phyloP scores from a whole-genome alignment of 2,797 vertebrate genomes.

The Acipenser oxyrinchus region DNA sequence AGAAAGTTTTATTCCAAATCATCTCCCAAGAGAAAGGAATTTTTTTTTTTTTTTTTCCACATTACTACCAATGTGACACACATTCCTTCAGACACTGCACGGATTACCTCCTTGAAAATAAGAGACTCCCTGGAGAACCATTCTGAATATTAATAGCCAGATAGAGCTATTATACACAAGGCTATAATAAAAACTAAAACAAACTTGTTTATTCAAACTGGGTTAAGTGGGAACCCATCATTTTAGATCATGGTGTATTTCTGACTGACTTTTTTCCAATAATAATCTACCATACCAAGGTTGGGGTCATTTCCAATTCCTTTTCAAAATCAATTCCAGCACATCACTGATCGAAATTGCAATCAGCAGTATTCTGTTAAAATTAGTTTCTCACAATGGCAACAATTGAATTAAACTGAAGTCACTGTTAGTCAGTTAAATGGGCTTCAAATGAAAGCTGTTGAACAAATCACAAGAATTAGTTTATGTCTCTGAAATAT shows the following conservation, averaged over 20 bases:
- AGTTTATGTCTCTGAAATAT: too few relatives aligned
- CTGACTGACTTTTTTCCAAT: too few relatives aligned
- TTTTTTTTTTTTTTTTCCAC: slow-evolving; percentile 7
- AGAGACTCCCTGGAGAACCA: slow-evolving; percentile 21
- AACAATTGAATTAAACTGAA: too few relatives aligned
- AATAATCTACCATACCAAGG: neutral
- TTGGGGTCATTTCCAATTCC: neutral
- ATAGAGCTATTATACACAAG: neutral
- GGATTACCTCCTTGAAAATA: slow-evolving; percentile 21
- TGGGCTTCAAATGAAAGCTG: too few relatives aligned
- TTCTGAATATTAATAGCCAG: slow-evolving; percentile 9
- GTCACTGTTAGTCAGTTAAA: too few relatives aligned
- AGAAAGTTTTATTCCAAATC: slow-evolving; percentile 34
- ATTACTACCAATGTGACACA: slow-evolving; percentile 31
- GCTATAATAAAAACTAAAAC: slow-evolving; percentile 5
- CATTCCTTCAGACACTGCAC: slow-evolving; percentile 27
- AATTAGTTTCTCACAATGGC: too few relatives aligned
- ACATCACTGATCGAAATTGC: too few relatives aligned
- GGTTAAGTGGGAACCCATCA: too few relatives aligned
- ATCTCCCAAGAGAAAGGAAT: slow-evolving; percentile 8
- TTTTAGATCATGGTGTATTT: too few relatives aligned
- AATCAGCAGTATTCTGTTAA: too few relatives aligned
- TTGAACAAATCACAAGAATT: too few relatives aligned
- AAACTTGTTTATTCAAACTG: slow-evolving; percentile 10
- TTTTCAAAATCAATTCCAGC: neutral